Evolutionary conservation across 2,797 vertebrate species (phyloP), one percentile per base, ranked within the genome.

Genomic region (Phoeniculus purpureus): DNA sequence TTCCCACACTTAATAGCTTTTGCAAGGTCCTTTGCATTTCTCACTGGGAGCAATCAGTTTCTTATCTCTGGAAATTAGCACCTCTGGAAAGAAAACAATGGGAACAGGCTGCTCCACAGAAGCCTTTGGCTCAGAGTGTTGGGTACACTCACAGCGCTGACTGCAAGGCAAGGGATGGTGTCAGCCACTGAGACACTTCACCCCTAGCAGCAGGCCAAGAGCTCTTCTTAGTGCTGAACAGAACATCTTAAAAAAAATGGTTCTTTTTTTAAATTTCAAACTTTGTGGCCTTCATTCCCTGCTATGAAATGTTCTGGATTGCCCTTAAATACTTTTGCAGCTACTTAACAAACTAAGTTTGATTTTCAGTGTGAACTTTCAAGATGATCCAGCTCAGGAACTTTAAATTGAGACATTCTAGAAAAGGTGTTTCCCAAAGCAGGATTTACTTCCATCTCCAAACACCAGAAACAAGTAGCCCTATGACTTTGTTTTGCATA

Each of bases 1-100:
- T 93, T 91, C 79, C 67, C 83, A 80, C 76, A 72, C 78, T 85
- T 94, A 92, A 93, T 79, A 77, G 85, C 61, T 90, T 94, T 95
- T 87, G 83, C 74, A 87, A 87, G 70, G 58, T 83, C 54, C 80
- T 94, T 84, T 90, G 80, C 87, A 87, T 94, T 90, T 91, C 83
- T 92, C 74, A 31, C 37, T 78, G 50, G 77, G 58, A 91, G 87
- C 56, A 92, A 74, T 61, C 70, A 83, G 81, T 40, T 93, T 85
- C 94, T 91, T 89, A 94, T 94, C 89, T 94, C 75, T 82, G 68
- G 67, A 94, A 85, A 90, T 80, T 91, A 88, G 91, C 82, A 83
- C 75, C 93, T 84, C 76, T 88, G 92, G 75, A 67, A 77, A 89
- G 68, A 86, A 92, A 93, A 94, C 71, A 85, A 67, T 22, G 70